Evolutionary conservation across 2,797 vertebrate genomes (phyloP), one percentile per base, ranked within the genome.

Genomic region (Carcharodon carcharias): DNA sequence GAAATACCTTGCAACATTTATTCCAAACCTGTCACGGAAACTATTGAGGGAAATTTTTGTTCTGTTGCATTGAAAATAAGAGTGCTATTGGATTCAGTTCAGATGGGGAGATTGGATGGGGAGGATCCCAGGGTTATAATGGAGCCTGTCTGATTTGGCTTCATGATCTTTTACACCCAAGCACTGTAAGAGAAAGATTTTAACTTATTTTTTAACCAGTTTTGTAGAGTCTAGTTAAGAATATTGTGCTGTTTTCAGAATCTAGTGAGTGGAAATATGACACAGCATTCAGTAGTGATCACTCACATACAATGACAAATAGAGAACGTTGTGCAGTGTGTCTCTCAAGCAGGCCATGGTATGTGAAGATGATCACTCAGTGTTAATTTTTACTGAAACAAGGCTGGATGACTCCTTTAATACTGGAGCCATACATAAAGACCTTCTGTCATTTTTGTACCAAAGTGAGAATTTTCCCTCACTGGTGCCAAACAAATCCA

Each of bases 381-480:
- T 93, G 91, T 93, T 61, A 93, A 11, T 11, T 65, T 67, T 67
- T 93, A 65, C 61, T 28, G 61, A 65, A 4, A 61, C n/a, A 65
- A 11, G 91, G 21, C 35, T 21, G 35, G 91, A 23, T 45, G 61
- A 65, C 18, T 65, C 61, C 40, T 93, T 93, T 93, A 93, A 93
- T 35, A 67, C 61, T 93, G 91, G 3, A 93, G 35, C 63, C 65
- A 67, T 65, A 67, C 45, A 93, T 93, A 93, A 93, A 93, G n/a
- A 45, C 91, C 63, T 45, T 63, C 3, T 67, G 63, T 45, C 63
- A 67, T 45, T 67, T 93, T 95, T 56, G 50, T 54, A 77, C n/a
- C 28, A 56, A 77, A 35, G 23, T 95, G 94, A 95, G 50, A 77
- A 77, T 28, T 95, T 56, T 95, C 28, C 50, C 94, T 35, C 26